A percentile compares a stretch with the other conserved stretches of the same genome.
These are phyloP conservation scores for fruit fly (Drosophila melanogaster) DNA, from an alignment of 1,140 invertebrate species.

Conservation along the genomic window Release_6_plus_ISO1_MT NT_037436.4:4510501-4511000, in stretches of 20 bases:
- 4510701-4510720: constrained; percentile 66
- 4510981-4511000: constrained; percentile 40
- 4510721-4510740: constrained; percentile 79
- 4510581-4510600: constrained; percentile 3
- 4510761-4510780: constrained; percentile 60
- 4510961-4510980: constrained; percentile 54
- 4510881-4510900: constrained; percentile 57
- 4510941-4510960: constrained; percentile 74
- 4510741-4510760: constrained; percentile 71
- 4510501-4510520: constrained; percentile 11
- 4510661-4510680: neutral
- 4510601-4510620: constrained; percentile 1
- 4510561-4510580: neutral
- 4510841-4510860: constrained; percentile 51
- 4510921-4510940: constrained; percentile 81
- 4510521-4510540: constrained; percentile 1
- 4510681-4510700: constrained; percentile 39
- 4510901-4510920: constrained; percentile 77
- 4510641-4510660: too few relatives aligned
- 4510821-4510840: constrained; percentile 28
- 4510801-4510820: constrained; percentile 34
- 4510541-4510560: neutral
- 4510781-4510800: constrained; percentile 42
- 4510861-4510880: constrained; percentile 28
- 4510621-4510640: too few relatives aligned